Percentiles rank a stretch among this genome's conserved stretches.
These are phyloP conservation scores for Eutolmus rufibarbis DNA, from an alignment of 2,888 invertebrate genomes.

Conservation along the genomic window DNA sequence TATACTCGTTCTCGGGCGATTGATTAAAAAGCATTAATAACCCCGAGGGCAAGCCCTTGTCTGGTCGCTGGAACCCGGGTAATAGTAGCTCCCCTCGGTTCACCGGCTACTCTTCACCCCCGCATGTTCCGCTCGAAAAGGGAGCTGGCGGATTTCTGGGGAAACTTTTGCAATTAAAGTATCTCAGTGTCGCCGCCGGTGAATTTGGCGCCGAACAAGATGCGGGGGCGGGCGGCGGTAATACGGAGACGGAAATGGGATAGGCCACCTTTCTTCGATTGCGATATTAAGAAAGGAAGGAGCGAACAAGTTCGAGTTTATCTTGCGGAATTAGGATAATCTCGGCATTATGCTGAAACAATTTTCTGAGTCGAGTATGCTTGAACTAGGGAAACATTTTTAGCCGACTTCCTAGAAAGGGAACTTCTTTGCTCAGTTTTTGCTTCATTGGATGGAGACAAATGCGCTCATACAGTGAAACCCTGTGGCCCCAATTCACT, in stretches of 20 bases:
- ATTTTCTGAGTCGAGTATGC: not conserved
- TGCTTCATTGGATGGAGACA: not conserved
- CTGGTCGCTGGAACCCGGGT: not conserved
- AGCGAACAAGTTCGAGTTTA: slow-evolving; percentile 19
- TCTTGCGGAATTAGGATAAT: slow-evolving; percentile 33
- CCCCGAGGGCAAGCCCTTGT: slow-evolving; percentile 46
- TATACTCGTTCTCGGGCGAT: slow-evolving; percentile 46
- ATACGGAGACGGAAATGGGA: not conserved
- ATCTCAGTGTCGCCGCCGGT: not conserved
- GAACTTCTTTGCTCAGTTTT: not conserved
- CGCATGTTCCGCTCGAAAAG: not conserved
- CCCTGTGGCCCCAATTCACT: not conserved
- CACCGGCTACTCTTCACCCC: not conserved
- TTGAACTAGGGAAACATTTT: not conserved
- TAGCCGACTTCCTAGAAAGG: not conserved
- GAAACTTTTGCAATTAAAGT: slow-evolving; percentile 31
- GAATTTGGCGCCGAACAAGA: not conserved
- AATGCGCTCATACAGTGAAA: not conserved
- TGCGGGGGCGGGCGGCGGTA: not conserved
- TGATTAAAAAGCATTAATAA: slow-evolving; percentile 50
- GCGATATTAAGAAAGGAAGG: slow-evolving; percentile 29
- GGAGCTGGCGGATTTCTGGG: not conserved
- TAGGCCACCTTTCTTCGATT: slow-evolving; percentile 24
- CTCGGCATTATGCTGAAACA: not conserved
- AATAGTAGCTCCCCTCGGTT: not conserved